These are phyloP conservation scores for Hypolimnas misippus DNA, from an alignment of 2,888 invertebrate species.

Conservation along the genomic window DNA sequence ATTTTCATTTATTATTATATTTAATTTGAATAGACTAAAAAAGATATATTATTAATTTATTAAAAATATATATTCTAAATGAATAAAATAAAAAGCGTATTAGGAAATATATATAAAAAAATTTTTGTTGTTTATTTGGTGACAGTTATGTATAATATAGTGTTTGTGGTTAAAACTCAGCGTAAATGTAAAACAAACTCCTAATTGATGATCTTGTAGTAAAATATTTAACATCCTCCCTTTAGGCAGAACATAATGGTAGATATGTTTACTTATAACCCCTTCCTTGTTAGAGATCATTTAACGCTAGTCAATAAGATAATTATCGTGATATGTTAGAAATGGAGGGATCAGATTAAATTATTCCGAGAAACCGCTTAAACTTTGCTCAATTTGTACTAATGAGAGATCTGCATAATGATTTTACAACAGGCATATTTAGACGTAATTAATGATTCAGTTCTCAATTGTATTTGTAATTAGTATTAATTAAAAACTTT, in stretches of 20 bases:
- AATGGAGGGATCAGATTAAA: conserved; percentile 10
- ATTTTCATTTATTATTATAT: background rate
- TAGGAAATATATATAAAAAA: too few species aligned
- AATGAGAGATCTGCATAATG: conserved; percentile 16
- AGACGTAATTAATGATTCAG: background rate
- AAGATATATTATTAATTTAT: too few species aligned
- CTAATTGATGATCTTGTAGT: background rate
- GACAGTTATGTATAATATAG: background rate
- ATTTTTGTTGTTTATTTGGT: too few species aligned
- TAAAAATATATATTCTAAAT: too few species aligned
- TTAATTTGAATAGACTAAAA: too few species aligned
- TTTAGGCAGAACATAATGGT: background rate
- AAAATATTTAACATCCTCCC: background rate
- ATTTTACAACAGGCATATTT: conserved; percentile 1
- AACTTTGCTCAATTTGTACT: conserved; percentile 19
- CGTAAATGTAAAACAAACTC: background rate
- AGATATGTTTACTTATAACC: conserved; percentile 16
- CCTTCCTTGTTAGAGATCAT: conserved; percentile 10
- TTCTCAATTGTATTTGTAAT: conserved; percentile 8
- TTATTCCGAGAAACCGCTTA: conserved; percentile 14
- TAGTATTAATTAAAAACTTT: too few species aligned
- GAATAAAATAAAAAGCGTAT: too few species aligned
- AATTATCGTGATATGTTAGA: conserved; percentile 9
- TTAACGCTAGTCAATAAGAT: conserved; percentile 20
- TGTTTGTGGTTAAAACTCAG: background rate